These are phyloP conservation scores for Nanorana parkeri DNA, from an alignment of 2,113 vertebrate genomes.

Conservation along the genomic window DNA sequence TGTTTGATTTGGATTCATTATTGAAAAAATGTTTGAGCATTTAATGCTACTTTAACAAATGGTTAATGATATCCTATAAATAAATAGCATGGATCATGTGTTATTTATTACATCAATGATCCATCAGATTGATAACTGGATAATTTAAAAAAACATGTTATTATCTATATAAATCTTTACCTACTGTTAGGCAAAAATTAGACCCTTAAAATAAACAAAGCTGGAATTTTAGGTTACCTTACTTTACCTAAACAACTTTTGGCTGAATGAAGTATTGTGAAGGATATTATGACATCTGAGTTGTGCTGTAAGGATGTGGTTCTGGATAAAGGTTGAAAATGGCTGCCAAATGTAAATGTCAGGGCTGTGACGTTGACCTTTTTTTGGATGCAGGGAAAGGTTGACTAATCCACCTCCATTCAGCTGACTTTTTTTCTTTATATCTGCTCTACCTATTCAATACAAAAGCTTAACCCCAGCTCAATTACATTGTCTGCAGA, in stretches of 20 bases:
- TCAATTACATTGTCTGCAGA: no score
- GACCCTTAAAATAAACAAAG: neutral
- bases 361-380: conserved; percentile 23
- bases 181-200: neutral
- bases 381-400: conserved; percentile 6
- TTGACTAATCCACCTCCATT: conserved; percentile 13
- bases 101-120: no score
- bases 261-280: neutral
- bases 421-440: neutral
- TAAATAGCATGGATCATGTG: no score
- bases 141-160: no score
- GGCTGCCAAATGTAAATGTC: conserved; percentile 31
- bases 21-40: no score
- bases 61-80: no score
- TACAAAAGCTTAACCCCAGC: neutral
- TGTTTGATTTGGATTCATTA: no score
- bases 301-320: neutral
- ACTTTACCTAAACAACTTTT: neutral
- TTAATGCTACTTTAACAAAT: no score
- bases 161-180: neutral
- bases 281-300: conserved; percentile 12
- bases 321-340: conserved; percentile 8
- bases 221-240: neutral
- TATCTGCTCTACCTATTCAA: neutral
- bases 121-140: no score